Evolutionary conservation across 2,113 vertebrate species (phyloP), one percentile per base, ranked within the genome.

Genomic region (Machaerirhynchus nigripectus): DNA sequence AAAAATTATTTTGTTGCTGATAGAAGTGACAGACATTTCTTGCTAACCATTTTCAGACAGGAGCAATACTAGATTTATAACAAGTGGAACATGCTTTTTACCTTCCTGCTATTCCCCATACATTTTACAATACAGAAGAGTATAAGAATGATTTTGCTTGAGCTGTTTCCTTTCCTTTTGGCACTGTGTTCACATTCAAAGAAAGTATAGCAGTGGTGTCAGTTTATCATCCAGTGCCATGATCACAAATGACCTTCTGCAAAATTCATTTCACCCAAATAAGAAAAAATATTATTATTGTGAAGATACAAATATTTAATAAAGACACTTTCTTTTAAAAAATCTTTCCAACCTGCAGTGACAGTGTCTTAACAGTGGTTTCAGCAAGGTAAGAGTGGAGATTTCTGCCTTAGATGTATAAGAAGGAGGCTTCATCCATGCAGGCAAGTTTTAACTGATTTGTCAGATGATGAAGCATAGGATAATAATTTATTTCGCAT

Each of bases 161-260:
- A 84, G 70, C 74, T 78, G 19, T 87, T 96, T 70, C 86, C 76
- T 86, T 97, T 89, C 65, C 17, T 90, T 95, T 97, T 77, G 71
- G 85, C 77, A 44, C 47, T 46, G 42, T 69, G 64, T 89, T 90
- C 65, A 42, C 63, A 35, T 88, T 90, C 57, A 74, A 92, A 95
- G 39, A 73, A 88, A 91, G 68, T 71, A 64, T 4, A 90, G 73
- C 49, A 57, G n/a, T 37, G 16, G 37, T 89, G 50, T 94, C 76
- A 64, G 33, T 95, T 95, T 96, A 77, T 83, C 64, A 83, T 49
- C 39, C 24, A 59, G 10, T 82, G 47, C 42, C 75, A 10, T 74
- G 88, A 90, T 33, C 87, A 55, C 30, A 14, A 84, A 59, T 31
- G 90, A 50, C 39, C 14, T 56, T 79, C 59, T 90, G 46, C 17